These are phyloP conservation scores for Sturnira hondurensis DNA, from an alignment of 2,113 vertebrate genomes.

Conservation along the genomic window DNA sequence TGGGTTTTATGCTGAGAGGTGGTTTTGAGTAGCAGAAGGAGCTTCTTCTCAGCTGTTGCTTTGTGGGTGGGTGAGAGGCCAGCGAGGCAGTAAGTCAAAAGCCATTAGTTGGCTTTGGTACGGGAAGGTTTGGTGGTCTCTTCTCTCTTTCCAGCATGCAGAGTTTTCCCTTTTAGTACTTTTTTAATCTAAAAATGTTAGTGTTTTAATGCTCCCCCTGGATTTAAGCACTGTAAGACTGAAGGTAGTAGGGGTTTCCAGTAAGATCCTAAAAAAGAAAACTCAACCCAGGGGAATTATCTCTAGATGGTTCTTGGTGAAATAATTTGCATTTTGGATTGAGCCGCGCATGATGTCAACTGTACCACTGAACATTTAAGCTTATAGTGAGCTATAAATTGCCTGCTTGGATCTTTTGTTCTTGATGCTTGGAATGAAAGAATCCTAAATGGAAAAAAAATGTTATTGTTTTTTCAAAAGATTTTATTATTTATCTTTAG, in stretches of 20 bases:
- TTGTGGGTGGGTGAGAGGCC: neutral
- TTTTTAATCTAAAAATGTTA: neutral
- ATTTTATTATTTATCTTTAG: too few relatives aligned
- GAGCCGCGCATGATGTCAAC: neutral
- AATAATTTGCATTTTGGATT: neutral
- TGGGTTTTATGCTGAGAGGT: neutral
- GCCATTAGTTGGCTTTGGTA: neutral
- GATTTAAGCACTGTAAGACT: neutral
- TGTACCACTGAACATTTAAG: neutral
- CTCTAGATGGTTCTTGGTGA: neutral
- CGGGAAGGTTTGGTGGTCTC: neutral
- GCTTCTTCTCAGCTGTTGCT: neutral
- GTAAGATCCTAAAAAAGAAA: neutral
- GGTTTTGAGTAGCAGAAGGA: neutral
- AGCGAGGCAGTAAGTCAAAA: neutral
- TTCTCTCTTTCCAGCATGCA: neutral
- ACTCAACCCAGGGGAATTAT: neutral
- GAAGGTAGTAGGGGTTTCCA: neutral
- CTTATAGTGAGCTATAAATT: neutral
- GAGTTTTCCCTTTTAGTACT: neutral
- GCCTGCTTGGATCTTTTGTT: neutral
- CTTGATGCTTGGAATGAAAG: neutral
- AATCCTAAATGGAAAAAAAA: neutral
- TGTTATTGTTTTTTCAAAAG: too few relatives aligned
- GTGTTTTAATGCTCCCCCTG: neutral